phyloP scores from a whole-genome alignment of 1,140 invertebrate species.

The Mycetomoellerius zeteki region DNA sequence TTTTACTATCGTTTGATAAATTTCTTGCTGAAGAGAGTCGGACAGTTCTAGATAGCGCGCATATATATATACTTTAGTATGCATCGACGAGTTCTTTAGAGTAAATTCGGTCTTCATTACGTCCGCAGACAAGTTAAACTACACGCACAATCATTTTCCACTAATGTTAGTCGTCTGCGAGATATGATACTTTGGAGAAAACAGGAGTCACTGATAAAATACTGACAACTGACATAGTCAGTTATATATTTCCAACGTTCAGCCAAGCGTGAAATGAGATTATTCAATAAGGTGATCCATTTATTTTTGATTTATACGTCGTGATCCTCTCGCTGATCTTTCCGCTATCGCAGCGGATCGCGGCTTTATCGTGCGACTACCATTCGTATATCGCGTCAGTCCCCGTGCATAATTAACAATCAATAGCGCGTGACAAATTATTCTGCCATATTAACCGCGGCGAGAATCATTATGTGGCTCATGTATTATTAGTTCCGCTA shows the following conservation, averaged over 20 bases:
- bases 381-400: neutral
- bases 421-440: constrained; percentile 49
- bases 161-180: neutral
- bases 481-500: constrained; percentile 63
- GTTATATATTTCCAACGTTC: constrained; percentile 13
- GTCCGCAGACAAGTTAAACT: constrained; percentile 6
- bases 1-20: constrained; percentile 18
- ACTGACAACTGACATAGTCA: neutral
- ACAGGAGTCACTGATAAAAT: constrained; percentile 32
- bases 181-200: constrained; percentile 18
- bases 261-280: constrained; percentile 36
- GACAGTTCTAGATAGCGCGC: constrained; percentile 20
- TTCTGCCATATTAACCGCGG: constrained; percentile 37
- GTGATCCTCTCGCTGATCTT: constrained; percentile 11
- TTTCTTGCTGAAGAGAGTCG: constrained; percentile 14
- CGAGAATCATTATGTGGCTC: constrained; percentile 54
- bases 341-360: constrained; percentile 22
- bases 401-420: constrained; percentile 50
- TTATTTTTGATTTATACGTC: constrained; percentile 28
- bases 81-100: constrained; percentile 12
- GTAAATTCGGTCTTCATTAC: constrained; percentile 23
- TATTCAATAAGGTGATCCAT: constrained; percentile 44
- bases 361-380: constrained; percentile 5
- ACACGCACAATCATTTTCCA: neutral
- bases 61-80: neutral